These are phyloP conservation scores for Lampris megalopsis DNA, from an alignment of 2,113 vertebrate species.

Conservation along the genomic window DNA sequence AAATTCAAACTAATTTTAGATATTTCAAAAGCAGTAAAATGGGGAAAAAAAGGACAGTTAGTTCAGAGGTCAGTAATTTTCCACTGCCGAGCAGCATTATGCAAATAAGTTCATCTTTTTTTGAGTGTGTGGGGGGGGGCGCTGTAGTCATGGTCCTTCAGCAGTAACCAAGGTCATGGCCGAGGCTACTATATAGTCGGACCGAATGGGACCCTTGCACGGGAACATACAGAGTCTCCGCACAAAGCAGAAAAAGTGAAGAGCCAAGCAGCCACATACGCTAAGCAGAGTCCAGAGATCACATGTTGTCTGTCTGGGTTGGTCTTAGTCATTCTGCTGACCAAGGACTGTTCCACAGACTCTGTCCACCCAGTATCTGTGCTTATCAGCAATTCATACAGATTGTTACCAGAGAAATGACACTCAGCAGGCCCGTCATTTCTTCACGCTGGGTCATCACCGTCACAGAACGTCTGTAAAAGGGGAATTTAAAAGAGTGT, in stretches of 20 bases:
- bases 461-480: no score
- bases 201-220: slow-evolving; percentile 32
- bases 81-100: no score
- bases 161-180: slow-evolving; percentile 47
- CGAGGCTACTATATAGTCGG: not conserved
- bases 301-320: slow-evolving; percentile 66
- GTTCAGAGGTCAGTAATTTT: not conserved
- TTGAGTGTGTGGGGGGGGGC: slow-evolving; percentile 1
- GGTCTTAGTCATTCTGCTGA: slow-evolving; percentile 75
- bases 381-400: slow-evolving; percentile 39
- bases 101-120: no score
- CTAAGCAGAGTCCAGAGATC: slow-evolving; percentile 68
- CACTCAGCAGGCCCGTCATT: not conserved
- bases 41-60: not conserved
- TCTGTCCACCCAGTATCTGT: not conserved
- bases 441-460: no score
- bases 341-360: slow-evolving; percentile 30
- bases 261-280: slow-evolving; percentile 66
- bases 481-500: no score
- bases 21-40: not conserved
- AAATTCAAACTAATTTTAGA: not conserved
- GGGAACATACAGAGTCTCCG: slow-evolving; percentile 50
- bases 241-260: slow-evolving; percentile 64
- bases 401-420: not conserved
- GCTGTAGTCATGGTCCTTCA: not conserved